These are phyloP conservation scores for Cydia splendana DNA, from an alignment of 1,140 invertebrate species.

Conservation along the genomic window DNA sequence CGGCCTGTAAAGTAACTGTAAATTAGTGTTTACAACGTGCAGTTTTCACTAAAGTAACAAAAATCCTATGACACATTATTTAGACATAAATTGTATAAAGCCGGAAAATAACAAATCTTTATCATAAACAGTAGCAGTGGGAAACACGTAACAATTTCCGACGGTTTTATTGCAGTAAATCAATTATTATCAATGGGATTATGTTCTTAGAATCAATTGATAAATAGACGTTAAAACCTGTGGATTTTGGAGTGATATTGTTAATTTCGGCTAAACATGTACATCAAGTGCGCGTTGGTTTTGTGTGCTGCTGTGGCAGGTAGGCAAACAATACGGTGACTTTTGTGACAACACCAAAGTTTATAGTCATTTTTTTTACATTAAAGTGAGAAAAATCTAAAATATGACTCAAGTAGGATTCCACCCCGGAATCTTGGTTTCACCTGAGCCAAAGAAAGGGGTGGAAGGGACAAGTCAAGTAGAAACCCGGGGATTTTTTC, in stretches of 20 bases:
- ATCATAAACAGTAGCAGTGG: slow-evolving; percentile 20
- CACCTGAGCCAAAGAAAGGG: too few species aligned
- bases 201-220: slow-evolving; percentile 12
- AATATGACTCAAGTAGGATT: too few species aligned
- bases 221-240: slow-evolving; percentile 15
- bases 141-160: slow-evolving; percentile 5
- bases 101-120: slow-evolving; percentile 1
- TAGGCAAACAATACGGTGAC: neutral
- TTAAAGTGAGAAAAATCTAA: too few species aligned
- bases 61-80: neutral
- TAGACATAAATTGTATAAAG: neutral
- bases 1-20: too few species aligned
- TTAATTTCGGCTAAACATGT: slow-evolving; percentile 8
- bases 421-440: too few species aligned
- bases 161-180: slow-evolving; percentile 17
- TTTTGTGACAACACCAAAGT: too few species aligned
- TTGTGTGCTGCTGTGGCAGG: slow-evolving; percentile 28
- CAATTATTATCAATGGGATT: slow-evolving; percentile 25
- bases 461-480: too few species aligned
- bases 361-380: too few species aligned
- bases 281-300: slow-evolving; percentile 19
- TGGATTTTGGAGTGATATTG: neutral
- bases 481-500: too few species aligned
- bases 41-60: neutral
- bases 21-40: too few species aligned